Percentiles rank a stretch among this genome's conserved stretches.
Conservation (phyloP, 1,140 invertebrate species). For the Aphelenchoides besseyi region DNA sequence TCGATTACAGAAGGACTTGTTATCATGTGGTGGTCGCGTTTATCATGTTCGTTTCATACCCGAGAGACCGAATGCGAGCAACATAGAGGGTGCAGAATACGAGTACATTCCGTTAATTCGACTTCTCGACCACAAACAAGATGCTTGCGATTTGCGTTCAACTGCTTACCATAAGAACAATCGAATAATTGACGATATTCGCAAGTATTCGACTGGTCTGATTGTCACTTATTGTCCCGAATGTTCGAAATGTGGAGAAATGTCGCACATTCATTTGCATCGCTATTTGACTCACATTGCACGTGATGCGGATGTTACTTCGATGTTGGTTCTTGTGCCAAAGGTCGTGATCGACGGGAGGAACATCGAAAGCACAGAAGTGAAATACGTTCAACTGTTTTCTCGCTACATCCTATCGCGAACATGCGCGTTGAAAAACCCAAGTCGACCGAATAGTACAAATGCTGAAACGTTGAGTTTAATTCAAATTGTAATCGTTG, state of each 20-base stretch:
- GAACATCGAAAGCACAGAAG: not conserved
- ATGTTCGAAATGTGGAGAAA: not conserved
- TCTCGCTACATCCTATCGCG: not conserved
- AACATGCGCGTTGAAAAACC: not conserved
- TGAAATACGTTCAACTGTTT: not conserved
- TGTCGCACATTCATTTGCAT: not conserved
- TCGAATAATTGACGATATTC: not conserved
- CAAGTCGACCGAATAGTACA: not conserved
- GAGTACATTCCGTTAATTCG: not conserved
- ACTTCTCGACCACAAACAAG: not conserved
- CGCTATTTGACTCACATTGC: not conserved
- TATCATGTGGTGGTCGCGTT: constrained; percentile 5
- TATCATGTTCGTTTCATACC: not conserved
- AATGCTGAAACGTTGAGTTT: not conserved
- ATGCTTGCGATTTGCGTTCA: not conserved
- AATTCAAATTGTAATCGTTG: not conserved
- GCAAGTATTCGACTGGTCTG: not conserved
- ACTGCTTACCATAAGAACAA: not conserved
- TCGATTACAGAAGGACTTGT: not conserved
- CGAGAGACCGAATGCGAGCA: not conserved
- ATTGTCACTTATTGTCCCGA: not conserved
- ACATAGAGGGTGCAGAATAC: not conserved
- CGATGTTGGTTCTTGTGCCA: not conserved
- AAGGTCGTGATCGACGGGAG: not conserved
- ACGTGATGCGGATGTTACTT: not conserved